phyloP scores from a whole-genome alignment of 2,113 vertebrate genomes.

The Tachysurus vachellii region DNA sequence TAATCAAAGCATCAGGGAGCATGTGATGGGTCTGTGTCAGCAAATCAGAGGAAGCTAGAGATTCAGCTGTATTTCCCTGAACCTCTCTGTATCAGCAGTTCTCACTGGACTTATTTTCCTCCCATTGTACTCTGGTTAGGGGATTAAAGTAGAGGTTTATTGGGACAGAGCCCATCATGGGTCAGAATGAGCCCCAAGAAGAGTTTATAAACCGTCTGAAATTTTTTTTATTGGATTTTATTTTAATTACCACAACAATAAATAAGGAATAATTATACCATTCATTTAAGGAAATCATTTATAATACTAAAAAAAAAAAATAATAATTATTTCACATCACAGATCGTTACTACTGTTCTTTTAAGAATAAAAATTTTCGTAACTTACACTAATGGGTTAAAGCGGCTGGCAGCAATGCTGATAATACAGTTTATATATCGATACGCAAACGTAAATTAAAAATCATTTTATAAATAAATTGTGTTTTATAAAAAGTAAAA shows the following conservation, averaged over 20 bases:
- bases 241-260: not conserved
- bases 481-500: no score
- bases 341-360: not conserved
- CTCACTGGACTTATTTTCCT: slow-evolving; percentile 37
- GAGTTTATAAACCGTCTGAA: not conserved
- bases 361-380: no score
- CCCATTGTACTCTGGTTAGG: slow-evolving; percentile 47
- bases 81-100: slow-evolving; percentile 25
- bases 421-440: no score
- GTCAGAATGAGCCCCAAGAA: not conserved
- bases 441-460: no score
- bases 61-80: slow-evolving; percentile 19
- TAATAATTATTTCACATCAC: not conserved
- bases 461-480: no score
- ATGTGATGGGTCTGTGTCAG: not conserved
- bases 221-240: not conserved
- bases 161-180: not conserved
- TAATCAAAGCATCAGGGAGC: not conserved
- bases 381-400: no score
- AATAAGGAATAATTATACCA: not conserved
- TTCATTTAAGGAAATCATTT: not conserved
- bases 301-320: not conserved
- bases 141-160: slow-evolving; percentile 1
- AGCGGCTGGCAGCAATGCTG: no score
- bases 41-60: slow-evolving; percentile 12